phyloP scores from a whole-genome alignment of 2,797 vertebrate genomes.

The Bradypodion ventrale region DNA sequence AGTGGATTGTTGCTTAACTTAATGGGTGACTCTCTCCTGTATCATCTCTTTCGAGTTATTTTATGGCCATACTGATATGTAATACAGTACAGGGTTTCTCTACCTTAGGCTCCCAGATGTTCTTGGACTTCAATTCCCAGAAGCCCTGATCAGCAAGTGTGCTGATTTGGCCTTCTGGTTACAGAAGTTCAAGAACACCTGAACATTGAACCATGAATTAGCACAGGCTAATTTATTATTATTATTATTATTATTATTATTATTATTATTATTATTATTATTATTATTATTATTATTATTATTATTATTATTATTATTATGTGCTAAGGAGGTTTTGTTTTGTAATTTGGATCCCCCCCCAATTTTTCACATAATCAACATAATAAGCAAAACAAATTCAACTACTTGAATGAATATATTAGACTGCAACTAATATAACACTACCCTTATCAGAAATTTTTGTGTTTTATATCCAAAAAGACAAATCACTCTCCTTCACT shows the following conservation, averaged over 20 bases:
- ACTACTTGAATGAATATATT: background rate
- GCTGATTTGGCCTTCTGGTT: no score
- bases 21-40: background rate
- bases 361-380: background rate
- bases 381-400: background rate
- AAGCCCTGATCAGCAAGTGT: no score
- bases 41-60: background rate
- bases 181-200: no score
- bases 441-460: background rate
- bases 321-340: background rate
- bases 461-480: background rate
- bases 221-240: no score
- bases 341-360: background rate
- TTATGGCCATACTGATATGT: background rate
- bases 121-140: no score
- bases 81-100: no score
- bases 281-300: no score
- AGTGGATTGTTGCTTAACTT: background rate
- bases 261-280: no score
- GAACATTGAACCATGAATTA: background rate
- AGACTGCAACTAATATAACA: background rate
- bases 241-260: no score
- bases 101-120: no score
- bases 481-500: background rate
- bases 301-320: no score